Percentiles rank a stretch among this genome's conserved stretches.
Conservation (phyloP, 2,888 invertebrate genomes). For the Eupithecia centaureata region DNA sequence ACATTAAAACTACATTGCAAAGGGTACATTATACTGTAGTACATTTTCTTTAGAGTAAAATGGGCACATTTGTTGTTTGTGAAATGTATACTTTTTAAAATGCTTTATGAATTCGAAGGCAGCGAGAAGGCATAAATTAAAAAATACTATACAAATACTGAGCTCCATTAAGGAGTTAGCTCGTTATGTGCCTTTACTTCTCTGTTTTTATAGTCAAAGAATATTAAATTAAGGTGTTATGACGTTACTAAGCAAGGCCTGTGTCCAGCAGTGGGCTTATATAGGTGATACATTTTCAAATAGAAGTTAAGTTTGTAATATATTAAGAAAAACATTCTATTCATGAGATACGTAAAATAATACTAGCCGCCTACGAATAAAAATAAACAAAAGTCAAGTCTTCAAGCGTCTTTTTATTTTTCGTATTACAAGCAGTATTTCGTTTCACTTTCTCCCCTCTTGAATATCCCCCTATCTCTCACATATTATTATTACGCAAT, state of each 20-base stretch:
- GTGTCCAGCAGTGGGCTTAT: too few relatives aligned
- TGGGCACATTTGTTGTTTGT: neutral
- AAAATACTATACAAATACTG: too few relatives aligned
- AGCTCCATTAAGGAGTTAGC: too few relatives aligned
- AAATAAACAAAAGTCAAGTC: neutral
- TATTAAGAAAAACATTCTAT: too few relatives aligned
- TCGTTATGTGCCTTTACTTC: too few relatives aligned
- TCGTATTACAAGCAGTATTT: neutral
- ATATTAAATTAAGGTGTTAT: too few relatives aligned
- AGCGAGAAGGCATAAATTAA: neutral
- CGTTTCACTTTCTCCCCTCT: neutral
- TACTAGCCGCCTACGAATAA: neutral
- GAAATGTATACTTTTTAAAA: neutral
- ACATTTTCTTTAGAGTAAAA: neutral
- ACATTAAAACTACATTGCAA: constrained; percentile 1
- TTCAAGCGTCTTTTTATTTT: neutral
- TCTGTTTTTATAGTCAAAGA: too few relatives aligned
- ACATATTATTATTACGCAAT: too few relatives aligned
- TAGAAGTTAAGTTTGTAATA: too few relatives aligned
- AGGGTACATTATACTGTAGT: neutral
- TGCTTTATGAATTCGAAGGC: neutral
- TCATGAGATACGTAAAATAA: neutral
- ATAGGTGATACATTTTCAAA: too few relatives aligned
- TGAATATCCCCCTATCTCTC: too few relatives aligned
- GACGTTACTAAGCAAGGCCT: too few relatives aligned